Base-by-base conservation (phyloP, 2,113 vertebrate species). In the Semicossyphus pulcher region DNA sequence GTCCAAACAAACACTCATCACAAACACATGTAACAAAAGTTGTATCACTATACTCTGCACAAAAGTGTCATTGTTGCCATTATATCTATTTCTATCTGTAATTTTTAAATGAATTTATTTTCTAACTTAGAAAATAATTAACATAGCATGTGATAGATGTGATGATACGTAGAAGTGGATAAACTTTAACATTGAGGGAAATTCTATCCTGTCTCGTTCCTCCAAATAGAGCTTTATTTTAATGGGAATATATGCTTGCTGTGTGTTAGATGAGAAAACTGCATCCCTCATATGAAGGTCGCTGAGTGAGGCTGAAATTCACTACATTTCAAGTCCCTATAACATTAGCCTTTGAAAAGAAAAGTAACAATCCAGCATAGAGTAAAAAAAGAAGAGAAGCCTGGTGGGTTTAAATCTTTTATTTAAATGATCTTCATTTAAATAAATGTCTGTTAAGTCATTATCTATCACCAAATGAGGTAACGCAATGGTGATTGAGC, bases 191-290 rank as follows among this genome's bases (percentile, higher is more conserved):
- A 21, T 7, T 63, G 6, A 54, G 28, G 14, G 39, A 32, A 66
- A n/a, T 45, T 10, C 16, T 53, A 42, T 8, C 26, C 14, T 42
- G 26, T 25, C 52, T 34, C 18, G 63, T 83, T 70, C 60, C 51
- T 62, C 37, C n/a, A n/a, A n/a, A n/a, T n/a, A n/a, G n/a, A n/a
- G n/a, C n/a, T n/a, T n/a, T n/a, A n/a, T n/a, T n/a, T n/a, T n/a
- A n/a, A n/a, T n/a, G n/a, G n/a, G n/a, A n/a, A n/a, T n/a, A n/a
- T n/a, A n/a, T 28, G 36, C 32, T 36, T 45, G 29, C 32, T 29
- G n/a, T n/a, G n/a, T n/a, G n/a, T n/a, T n/a, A n/a, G n/a, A n/a
- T n/a, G n/a, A n/a, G n/a, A n/a, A 69, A 48, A 18, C 45, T 21
- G 42, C 44, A n/a, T 20, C 6, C 3, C 20, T n/a, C 5, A 36